These are phyloP conservation scores for Amphibalanus amphitrite DNA, from an alignment of 1,140 invertebrate genomes.

Conservation along the genomic window DNA sequence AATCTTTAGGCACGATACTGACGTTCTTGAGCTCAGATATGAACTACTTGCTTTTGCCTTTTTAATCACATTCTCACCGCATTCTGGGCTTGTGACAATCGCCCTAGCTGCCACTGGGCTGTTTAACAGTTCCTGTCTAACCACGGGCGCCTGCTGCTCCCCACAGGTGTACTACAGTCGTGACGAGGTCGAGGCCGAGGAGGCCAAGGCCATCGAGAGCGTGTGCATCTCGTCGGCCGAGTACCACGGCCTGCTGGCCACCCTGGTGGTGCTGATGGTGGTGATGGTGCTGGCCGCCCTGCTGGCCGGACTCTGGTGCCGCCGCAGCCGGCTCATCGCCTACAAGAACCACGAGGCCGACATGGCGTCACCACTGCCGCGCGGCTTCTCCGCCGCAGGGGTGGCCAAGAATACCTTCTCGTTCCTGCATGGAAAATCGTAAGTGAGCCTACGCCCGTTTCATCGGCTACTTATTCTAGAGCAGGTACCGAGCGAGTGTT, in stretches of 20 bases:
- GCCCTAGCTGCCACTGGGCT: no score
- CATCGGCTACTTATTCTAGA: no score
- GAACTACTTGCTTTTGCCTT: no score
- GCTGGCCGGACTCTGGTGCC: slow-evolving; percentile 43
- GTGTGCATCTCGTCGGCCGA: slow-evolving; percentile 53
- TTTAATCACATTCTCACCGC: no score
- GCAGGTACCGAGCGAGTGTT: no score
- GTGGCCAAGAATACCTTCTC: neutral
- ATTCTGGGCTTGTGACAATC: no score
- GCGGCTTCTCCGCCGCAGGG: neutral
- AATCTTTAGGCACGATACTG: no score
- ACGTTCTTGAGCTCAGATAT: no score
- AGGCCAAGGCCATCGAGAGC: slow-evolving; percentile 28
- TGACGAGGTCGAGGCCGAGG: slow-evolving; percentile 40
- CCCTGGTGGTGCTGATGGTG: slow-evolving; percentile 46
- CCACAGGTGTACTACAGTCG: slow-evolving; percentile 44
- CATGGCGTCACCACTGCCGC: neutral
- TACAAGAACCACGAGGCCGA: slow-evolving; percentile 4
- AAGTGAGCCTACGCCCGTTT: no score
- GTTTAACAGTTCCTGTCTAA: neutral
- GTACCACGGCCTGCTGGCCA: slow-evolving; percentile 55
- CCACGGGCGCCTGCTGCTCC: neutral
- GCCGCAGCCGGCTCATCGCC: neutral
- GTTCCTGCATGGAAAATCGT: slow-evolving; percentile 4
- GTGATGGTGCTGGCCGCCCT: slow-evolving; percentile 43